phyloP scores from a whole-genome alignment of 35 echinoderm and acorn worm genomes.

The Hemicentrotus pulcherrimus region DNA sequence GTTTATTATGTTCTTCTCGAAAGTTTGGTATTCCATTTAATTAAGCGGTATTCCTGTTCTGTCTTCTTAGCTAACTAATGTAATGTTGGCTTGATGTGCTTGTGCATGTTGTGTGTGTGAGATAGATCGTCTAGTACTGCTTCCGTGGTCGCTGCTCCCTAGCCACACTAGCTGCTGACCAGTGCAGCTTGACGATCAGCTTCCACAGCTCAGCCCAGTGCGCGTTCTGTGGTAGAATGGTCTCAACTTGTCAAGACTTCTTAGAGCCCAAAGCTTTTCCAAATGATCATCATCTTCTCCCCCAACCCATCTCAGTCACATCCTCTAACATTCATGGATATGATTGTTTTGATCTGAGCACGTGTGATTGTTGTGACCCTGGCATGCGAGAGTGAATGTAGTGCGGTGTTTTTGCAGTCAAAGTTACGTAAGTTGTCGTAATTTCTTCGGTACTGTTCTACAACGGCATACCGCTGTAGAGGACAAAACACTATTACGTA shows the following conservation, averaged over 20 bases:
- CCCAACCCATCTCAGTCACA: background rate
- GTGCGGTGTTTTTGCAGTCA: constrained; percentile 33
- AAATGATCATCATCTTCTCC: background rate
- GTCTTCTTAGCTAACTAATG: too few relatives aligned
- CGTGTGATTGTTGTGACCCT: constrained; percentile 29
- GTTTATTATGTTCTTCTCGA: background rate
- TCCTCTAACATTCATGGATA: background rate
- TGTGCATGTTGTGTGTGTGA: too few relatives aligned
- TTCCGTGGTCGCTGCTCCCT: too few relatives aligned
- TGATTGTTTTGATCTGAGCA: constrained; percentile 21
- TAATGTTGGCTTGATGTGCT: too few relatives aligned
- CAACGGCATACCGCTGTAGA: background rate
- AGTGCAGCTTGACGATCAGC: background rate
- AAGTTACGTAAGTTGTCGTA: constrained; percentile 44
- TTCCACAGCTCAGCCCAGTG: background rate
- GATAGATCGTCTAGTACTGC: too few relatives aligned
- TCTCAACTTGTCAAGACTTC: background rate
- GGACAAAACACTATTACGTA: constrained; percentile 18
- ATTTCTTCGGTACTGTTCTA: constrained; percentile 33
- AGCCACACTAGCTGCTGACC: background rate
- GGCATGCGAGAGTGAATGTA: constrained; percentile 34
- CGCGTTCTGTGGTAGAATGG: background rate
- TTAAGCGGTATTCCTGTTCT: too few relatives aligned
- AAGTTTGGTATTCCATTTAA: background rate
- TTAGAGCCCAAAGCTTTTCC: background rate